Evolutionary conservation across 2,113 vertebrate genomes (phyloP).

Genomic region (Astur gentilis): DNA sequence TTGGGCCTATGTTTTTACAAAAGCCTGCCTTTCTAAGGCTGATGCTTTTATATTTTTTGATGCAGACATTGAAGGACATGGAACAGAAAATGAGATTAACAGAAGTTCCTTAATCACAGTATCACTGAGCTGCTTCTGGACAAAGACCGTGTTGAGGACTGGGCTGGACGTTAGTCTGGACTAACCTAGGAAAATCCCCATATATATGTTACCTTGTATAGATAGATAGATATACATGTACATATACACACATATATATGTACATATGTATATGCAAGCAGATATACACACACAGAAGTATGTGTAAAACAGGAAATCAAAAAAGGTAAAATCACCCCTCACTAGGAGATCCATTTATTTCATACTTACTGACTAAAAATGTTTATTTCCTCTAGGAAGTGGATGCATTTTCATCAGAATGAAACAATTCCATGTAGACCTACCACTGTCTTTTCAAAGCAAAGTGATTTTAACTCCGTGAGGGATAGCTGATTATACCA

Average conservation of each 20-base stretch:
- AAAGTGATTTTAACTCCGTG: conserved; percentile 18
- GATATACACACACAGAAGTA: neutral
- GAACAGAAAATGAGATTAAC: neutral
- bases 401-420: conserved; percentile 8
- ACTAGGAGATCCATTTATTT: neutral
- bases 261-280: neutral
- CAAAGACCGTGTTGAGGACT: neutral
- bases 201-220: neutral
- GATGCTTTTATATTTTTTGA: neutral
- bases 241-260: neutral
- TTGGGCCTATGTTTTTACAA: neutral
- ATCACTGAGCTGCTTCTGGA: neutral
- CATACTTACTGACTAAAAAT: conserved; percentile 6
- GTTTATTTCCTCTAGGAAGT: conserved; percentile 30
- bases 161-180: neutral
- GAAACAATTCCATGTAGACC: conserved; percentile 9
- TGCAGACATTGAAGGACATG: neutral
- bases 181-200: neutral
- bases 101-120: neutral
- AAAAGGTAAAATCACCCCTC: neutral
- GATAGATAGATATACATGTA: neutral
- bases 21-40: neutral
- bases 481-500: conserved; percentile 4
- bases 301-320: neutral
- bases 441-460: conserved; percentile 17